Percentiles rank a stretch among this genome's conserved stretches.
phyloP scores from a whole-genome alignment of 1,140 invertebrate species.

The Eubasilissa regina region DNA sequence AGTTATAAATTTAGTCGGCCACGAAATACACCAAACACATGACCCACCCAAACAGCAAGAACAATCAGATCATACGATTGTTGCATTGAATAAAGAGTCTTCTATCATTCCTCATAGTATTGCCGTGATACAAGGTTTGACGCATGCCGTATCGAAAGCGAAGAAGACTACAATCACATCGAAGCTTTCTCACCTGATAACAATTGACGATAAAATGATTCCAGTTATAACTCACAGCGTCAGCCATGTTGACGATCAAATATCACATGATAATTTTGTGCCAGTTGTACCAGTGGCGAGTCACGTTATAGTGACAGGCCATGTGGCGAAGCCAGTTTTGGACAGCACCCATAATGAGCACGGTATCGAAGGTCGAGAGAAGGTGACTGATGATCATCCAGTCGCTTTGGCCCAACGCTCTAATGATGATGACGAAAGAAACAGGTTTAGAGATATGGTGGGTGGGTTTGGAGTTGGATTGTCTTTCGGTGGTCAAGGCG shows the following conservation, averaged over 20 bases:
- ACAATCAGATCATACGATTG: conserved; percentile 37
- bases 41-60: conserved; percentile 26
- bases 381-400: conserved; percentile 4
- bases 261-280: conserved; percentile 39
- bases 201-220: conserved; percentile 38
- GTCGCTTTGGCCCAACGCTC: conserved; percentile 5
- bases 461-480: conserved; percentile 52
- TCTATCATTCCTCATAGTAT: conserved; percentile 10
- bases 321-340: conserved; percentile 12
- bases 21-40: conserved; percentile 48
- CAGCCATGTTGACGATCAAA: conserved; percentile 27
- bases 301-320: conserved; percentile 6
- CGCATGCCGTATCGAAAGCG: conserved; percentile 40
- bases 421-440: conserved; percentile 16
- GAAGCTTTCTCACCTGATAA: conserved; percentile 46
- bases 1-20: conserved; percentile 46
- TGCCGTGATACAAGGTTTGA: conserved; percentile 27
- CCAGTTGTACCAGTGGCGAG: conserved; percentile 44
- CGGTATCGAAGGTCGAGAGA: conserved; percentile 1
- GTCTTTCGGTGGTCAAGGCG: conserved; percentile 51
- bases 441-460: conserved; percentile 46
- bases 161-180: conserved; percentile 51
- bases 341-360: neutral
- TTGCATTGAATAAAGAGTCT: neutral
- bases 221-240: conserved; percentile 47